Evolutionary conservation across 2,113 vertebrate species (phyloP).

Genomic region (Rhinolophus ferrumequinum): DNA sequence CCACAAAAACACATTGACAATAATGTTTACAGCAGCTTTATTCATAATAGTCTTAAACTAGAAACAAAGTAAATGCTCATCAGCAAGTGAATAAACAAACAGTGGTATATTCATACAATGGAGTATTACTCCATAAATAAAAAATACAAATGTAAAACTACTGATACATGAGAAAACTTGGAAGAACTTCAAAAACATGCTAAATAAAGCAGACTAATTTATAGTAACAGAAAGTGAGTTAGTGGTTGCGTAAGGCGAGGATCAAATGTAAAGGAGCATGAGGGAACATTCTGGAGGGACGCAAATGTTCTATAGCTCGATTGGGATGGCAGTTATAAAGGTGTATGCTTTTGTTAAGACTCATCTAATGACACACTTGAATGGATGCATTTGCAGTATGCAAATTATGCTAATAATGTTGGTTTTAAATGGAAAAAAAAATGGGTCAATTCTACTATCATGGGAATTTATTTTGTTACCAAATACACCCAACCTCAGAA

Average conservation of each 20-base stretch:
- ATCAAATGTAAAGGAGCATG: neutral
- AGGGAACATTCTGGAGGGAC: neutral
- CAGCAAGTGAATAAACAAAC: neutral
- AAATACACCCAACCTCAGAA: neutral
- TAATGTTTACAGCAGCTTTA: neutral
- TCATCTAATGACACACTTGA: neutral
- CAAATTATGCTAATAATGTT: neutral
- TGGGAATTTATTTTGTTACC: neutral
- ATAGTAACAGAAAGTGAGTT: neutral
- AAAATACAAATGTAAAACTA: neutral
- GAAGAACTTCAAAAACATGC: neutral
- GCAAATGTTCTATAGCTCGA: neutral
- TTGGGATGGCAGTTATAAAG: neutral
- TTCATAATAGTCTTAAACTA: neutral
- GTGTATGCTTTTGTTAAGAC: neutral
- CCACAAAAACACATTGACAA: neutral
- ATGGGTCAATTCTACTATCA: neutral
- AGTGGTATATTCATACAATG: neutral
- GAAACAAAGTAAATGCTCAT: neutral
- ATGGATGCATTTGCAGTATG: neutral
- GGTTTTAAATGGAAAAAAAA: neutral
- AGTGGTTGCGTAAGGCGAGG: neutral
- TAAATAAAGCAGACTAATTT: neutral
- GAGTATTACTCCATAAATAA: neutral
- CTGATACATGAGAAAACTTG: neutral